Evolutionary conservation across 2,113 vertebrate species (phyloP).

Genomic region (Scopus umbretta): DNA sequence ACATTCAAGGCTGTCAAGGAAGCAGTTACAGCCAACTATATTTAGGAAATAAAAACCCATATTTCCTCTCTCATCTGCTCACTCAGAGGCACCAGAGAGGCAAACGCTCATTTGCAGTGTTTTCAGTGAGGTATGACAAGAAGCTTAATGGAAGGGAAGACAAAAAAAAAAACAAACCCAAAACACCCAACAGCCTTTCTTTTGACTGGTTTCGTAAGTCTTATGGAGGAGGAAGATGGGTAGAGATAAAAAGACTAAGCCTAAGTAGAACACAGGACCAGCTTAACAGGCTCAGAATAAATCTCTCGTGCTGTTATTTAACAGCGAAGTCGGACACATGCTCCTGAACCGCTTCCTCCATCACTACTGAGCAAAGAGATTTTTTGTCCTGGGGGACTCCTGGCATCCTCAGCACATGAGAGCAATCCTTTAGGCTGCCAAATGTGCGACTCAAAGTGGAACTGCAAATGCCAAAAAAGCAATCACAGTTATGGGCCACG

Average conservation of each 20-base stretch:
- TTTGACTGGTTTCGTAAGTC: neutral
- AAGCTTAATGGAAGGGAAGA: neutral
- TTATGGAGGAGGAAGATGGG: neutral
- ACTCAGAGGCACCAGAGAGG: neutral
- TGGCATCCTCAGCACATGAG: neutral
- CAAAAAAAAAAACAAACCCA: too few relatives aligned
- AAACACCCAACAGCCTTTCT: neutral
- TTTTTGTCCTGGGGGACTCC: neutral
- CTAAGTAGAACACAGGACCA: constrained; percentile 1
- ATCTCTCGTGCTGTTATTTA: constrained; percentile 14
- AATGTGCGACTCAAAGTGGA: rapidly evolving
- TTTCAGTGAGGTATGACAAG: neutral
- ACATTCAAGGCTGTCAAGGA: neutral
- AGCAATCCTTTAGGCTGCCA: neutral
- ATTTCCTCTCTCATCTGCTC: neutral
- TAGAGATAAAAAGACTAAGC: constrained; percentile 25
- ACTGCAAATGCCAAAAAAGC: neutral
- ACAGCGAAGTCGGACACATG: neutral
- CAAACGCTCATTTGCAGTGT: neutral
- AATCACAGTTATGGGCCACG: rapidly evolving
- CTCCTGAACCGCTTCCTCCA: neutral
- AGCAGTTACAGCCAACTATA: neutral
- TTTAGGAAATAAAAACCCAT: neutral
- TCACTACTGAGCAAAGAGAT: neutral
- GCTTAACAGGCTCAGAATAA: constrained; percentile 34